Base-by-base conservation (phyloP, 30 jellyfish, hydroid and myxozoan species). In the Euphysa ruthae region DNA sequence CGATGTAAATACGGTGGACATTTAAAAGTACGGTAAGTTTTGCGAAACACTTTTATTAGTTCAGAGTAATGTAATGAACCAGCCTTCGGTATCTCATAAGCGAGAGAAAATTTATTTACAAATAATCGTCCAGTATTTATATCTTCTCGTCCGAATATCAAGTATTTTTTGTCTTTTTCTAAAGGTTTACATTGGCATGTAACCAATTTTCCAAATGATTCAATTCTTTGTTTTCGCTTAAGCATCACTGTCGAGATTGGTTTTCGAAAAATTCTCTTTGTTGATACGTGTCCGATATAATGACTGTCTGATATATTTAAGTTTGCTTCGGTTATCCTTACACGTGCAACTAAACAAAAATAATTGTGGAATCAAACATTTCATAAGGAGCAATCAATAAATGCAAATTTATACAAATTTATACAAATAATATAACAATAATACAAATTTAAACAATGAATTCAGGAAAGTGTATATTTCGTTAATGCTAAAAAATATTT, bases 141-240 rank as follows among this genome's bases (percentile, higher is more conserved):
- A 28, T 56, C 69, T 20, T 56, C 69, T 56, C 69, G 69, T 6
- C 69, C 69, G 38, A 56, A 56, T 56, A 56, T 22, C 58, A 56
- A 56, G 29, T 56, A 56, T 20, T 44, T 56, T n/a, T 56, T 56
- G 58, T 44, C 69, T 25, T 25, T 44, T 28, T 56, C 54, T 56
- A 56, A 56, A 38, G 38, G 42, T 20, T 20, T 25, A 28, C 69
- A 56, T 38, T 56, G 44, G 38, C 69, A 56, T 22, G 69, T 56
- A 21, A 56, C 7, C 15, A 24, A 21, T 16, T 1, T 1, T 16
- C 69, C 69, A 5, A 38, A 44, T 56, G 54, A 7, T 56, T 56
- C 29, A 22, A 56, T 56, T 5, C 24, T 6, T 20, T 56, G 69
- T 21, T 56, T 10, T n/a, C 29, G 24, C 29, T 56, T 56, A 21